Percentiles rank a stretch among this genome's conserved stretches.
Evolutionary conservation across 2,113 vertebrate genomes (phyloP).

Genomic region (Dasyornis broadbenti): DNA sequence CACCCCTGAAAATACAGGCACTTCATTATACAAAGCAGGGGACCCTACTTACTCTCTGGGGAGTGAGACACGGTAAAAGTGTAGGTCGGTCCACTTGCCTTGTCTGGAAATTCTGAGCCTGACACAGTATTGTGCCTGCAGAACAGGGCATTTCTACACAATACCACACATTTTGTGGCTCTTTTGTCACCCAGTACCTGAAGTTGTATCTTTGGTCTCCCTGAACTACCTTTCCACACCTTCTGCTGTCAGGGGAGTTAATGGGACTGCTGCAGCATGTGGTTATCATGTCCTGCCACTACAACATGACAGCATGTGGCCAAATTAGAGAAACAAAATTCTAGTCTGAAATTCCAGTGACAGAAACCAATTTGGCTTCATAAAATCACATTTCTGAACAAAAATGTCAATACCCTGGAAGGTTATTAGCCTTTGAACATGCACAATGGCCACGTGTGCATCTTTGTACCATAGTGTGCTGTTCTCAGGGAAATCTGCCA

Average conservation of each 20-base stretch:
- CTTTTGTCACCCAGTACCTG: neutral
- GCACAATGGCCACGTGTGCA: neutral
- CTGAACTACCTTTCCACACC: neutral
- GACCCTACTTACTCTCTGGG: neutral
- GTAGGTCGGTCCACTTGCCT: neutral
- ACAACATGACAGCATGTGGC: neutral
- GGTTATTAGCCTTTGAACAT: neutral
- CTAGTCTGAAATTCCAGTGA: neutral
- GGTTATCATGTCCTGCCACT: neutral
- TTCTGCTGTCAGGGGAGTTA: neutral
- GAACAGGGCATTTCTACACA: neutral
- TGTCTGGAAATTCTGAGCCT: neutral
- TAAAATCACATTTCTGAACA: neutral
- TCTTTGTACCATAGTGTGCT: neutral
- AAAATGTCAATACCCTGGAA: neutral
- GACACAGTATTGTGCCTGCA: neutral
- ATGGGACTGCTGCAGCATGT: neutral
- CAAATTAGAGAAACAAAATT: neutral
- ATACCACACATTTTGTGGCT: neutral
- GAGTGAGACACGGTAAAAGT: neutral
- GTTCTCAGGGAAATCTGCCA: neutral
- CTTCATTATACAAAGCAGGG: neutral
- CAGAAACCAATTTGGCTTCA: neutral
- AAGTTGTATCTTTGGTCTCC: neutral
- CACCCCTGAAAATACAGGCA: neutral